Conservation (phyloP, 2,797 vertebrate genomes). For the Paguma larvata region DNA sequence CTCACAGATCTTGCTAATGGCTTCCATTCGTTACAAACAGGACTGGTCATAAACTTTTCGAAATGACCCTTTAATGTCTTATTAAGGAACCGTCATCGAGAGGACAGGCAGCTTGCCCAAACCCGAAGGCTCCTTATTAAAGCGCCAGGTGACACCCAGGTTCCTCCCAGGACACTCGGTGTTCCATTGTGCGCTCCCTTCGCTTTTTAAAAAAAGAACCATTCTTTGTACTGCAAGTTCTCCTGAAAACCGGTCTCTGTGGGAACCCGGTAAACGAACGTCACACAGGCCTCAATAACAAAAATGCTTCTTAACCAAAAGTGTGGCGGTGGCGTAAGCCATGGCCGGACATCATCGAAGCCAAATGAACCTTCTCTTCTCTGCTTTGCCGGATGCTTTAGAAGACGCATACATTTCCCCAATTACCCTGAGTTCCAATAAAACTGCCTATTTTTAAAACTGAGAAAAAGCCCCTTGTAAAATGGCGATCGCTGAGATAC, state of each 20-base stretch:
- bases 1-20: background rate
- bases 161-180: no score
- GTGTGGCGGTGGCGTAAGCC: background rate
- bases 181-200: background rate
- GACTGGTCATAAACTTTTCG: background rate
- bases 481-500: background rate
- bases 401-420: background rate
- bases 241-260: background rate
- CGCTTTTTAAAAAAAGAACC: background rate
- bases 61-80: background rate
- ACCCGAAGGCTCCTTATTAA: background rate
- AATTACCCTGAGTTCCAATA: background rate
- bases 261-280: background rate
- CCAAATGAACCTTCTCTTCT: background rate
- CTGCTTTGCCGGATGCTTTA: background rate
- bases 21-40: background rate
- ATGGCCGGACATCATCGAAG: background rate
- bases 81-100: background rate
- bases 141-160: background rate
- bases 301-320: background rate
- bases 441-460: conserved; percentile 30
- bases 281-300: background rate
- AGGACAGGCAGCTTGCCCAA: background rate
- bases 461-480: background rate
- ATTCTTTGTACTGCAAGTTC: background rate